Conservation (phyloP, 1,140 invertebrate species). For the Aphaenogaster floridana region DNA sequence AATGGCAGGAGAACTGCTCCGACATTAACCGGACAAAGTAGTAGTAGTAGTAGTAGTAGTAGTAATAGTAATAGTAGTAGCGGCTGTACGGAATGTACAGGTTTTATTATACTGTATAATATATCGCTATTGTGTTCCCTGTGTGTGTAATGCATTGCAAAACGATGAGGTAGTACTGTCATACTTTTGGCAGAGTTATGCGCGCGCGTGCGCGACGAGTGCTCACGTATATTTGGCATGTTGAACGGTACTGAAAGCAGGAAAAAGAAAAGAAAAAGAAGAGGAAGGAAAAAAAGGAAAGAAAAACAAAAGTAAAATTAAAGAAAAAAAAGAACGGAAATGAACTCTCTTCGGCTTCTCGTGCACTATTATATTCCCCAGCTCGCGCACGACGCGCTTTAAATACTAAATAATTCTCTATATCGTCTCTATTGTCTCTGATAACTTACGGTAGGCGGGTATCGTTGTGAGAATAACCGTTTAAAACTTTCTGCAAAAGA, state of each 20-base stretch:
- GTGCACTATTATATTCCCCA: constrained; percentile 49
- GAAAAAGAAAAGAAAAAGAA: constrained; percentile 5
- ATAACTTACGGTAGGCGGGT: constrained; percentile 70
- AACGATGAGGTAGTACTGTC: constrained; percentile 84
- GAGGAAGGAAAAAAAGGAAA: neutral
- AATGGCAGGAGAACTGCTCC: constrained; percentile 70
- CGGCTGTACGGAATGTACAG: constrained; percentile 78
- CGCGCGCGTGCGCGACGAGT: constrained; percentile 48
- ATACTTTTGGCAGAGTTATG: constrained; percentile 79
- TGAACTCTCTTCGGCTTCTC: neutral
- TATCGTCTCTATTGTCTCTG: constrained; percentile 81
- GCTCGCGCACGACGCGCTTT: constrained; percentile 64
- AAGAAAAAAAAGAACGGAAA: constrained; percentile 36
- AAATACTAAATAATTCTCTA: constrained; percentile 83
- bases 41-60: constrained; percentile 46
- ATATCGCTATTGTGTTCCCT: constrained; percentile 75
- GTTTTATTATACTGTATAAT: constrained; percentile 63
- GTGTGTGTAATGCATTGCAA: constrained; percentile 72
- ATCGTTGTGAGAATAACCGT: constrained; percentile 74
- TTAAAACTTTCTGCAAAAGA: constrained; percentile 65
- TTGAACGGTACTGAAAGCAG: constrained; percentile 34
- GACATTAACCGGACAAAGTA: constrained; percentile 66
- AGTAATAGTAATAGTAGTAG: constrained; percentile 46
- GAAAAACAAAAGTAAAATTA: neutral
- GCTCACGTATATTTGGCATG: constrained; percentile 41